Conservation (phyloP, 1,140 invertebrate species). For the Apis dorsata region DNA sequence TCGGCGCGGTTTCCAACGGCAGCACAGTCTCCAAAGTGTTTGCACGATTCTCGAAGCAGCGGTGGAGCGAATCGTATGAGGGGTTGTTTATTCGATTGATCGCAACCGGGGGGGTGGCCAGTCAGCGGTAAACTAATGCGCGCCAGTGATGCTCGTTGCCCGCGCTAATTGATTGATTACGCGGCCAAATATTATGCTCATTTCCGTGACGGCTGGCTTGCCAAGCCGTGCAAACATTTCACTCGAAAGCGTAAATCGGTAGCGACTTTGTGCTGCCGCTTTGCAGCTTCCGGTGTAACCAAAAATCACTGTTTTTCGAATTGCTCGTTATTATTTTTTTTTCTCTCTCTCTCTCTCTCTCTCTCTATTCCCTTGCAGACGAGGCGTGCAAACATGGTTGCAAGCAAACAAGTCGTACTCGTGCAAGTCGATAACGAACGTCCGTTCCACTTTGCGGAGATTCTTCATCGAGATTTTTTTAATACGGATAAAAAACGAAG, state of each 20-base stretch:
- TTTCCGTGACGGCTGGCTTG: conserved; percentile 40
- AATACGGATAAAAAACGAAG: too few species aligned
- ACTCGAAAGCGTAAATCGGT: conserved; percentile 22
- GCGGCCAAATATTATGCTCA: conserved; percentile 66
- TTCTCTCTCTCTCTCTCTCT: not conserved
- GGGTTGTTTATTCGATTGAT: conserved; percentile 63
- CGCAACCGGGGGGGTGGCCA: conserved; percentile 51
- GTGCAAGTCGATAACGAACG: not conserved
- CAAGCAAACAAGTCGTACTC: not conserved
- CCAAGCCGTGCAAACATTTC: conserved; percentile 40
- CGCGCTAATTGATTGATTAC: conserved; percentile 69
- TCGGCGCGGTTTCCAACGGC: not conserved
- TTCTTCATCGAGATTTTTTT: not conserved
- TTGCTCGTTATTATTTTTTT: not conserved
- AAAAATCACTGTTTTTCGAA: not conserved
- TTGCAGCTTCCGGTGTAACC: conserved; percentile 7
- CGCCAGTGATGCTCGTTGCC: conserved; percentile 59
- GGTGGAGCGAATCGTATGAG: conserved; percentile 17
- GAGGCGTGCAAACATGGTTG: not conserved
- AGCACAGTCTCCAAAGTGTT: conserved; percentile 56
- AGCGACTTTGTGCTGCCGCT: conserved; percentile 29
- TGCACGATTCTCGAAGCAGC: conserved; percentile 30
- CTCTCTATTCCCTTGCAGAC: not conserved
- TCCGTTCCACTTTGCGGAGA: not conserved
- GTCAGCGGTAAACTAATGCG: conserved; percentile 65